phyloP scores from a whole-genome alignment of 1,140 invertebrate genomes.

The Eriocheir sinensis region DNA sequence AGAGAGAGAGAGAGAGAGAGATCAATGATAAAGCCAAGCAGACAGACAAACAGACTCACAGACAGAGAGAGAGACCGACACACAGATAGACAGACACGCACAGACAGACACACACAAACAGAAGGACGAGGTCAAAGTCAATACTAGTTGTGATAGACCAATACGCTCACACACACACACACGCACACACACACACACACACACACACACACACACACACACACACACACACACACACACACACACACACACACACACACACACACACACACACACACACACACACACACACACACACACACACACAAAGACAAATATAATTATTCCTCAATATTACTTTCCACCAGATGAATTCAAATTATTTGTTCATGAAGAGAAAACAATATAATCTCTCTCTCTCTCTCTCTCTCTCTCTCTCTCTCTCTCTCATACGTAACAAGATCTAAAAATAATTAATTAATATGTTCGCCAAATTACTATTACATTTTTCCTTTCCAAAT shows the following conservation, averaged over 20 bases:
- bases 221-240: too few relatives aligned
- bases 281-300: too few relatives aligned
- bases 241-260: too few relatives aligned
- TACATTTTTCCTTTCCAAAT: background rate
- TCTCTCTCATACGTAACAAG: background rate
- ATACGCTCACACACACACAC: too few relatives aligned
- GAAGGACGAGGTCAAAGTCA: too few relatives aligned
- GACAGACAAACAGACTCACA: too few relatives aligned
- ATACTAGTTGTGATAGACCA: too few relatives aligned
- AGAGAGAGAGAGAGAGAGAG: slow-evolving; percentile 8
- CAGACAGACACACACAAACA: background rate
- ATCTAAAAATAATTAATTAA: background rate
- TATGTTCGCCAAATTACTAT: background rate
- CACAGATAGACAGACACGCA: background rate
- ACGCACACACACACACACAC: too few relatives aligned
- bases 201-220: background rate
- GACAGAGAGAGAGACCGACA: too few relatives aligned
- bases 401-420: slow-evolving; percentile 4
- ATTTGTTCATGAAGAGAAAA: background rate
- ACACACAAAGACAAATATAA: background rate
- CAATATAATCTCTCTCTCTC: background rate
- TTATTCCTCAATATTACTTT: background rate
- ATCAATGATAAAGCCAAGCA: background rate
- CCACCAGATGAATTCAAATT: background rate
- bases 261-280: too few relatives aligned